A percentile compares a stretch with the other conserved stretches of the same genome.
These are phyloP conservation scores for Noctua comes DNA, from an alignment of 2,888 invertebrate species.

Conservation along the genomic window DNA sequence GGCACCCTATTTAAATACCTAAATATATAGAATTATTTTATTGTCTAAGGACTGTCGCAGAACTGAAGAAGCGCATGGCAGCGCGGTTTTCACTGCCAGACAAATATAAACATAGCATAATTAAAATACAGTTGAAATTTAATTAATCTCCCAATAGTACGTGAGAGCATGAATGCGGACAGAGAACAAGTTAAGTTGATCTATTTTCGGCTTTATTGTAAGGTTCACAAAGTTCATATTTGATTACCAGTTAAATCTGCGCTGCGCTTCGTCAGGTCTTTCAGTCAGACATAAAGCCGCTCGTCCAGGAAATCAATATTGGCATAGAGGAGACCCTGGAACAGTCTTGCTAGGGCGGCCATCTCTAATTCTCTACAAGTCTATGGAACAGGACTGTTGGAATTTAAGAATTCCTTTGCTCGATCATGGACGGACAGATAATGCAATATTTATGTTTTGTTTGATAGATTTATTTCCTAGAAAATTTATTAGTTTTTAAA, in stretches of 20 bases:
- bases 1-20: not conserved
- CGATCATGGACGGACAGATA: not conserved
- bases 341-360: not conserved
- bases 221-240: not conserved
- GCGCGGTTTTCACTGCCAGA: constrained; percentile 1
- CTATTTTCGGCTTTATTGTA: not conserved
- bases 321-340: not conserved
- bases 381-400: not conserved
- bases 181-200: not conserved
- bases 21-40: not conserved
- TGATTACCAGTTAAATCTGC: not conserved
- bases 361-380: not conserved
- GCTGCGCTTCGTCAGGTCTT: not conserved
- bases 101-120: not conserved
- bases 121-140: not conserved
- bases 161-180: not conserved
- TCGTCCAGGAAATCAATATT: not conserved
- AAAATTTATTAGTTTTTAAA: constrained; percentile 1
- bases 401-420: not conserved
- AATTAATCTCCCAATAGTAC: not conserved
- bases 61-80: not conserved
- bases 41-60: not conserved
- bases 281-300: not conserved
- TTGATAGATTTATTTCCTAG: not conserved
- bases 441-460: constrained; percentile 9